Evolutionary conservation across 2,113 vertebrate species (phyloP).

Genomic region (Anhinga anhinga): DNA sequence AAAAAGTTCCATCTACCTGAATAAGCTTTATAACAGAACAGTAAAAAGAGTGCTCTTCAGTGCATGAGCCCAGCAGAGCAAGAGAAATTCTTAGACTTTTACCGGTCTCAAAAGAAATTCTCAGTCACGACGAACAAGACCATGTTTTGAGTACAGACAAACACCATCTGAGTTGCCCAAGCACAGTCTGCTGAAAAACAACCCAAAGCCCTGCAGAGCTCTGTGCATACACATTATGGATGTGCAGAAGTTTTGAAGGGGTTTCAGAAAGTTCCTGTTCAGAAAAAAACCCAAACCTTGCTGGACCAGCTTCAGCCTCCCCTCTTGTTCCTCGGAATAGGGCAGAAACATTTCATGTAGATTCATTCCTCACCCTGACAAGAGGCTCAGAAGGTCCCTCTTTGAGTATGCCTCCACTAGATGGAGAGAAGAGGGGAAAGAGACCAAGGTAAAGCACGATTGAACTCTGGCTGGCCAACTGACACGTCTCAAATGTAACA

Average conservation of each 20-base stretch:
- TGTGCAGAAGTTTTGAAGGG: neutral
- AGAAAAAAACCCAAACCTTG: rapidly evolving
- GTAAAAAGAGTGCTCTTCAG: neutral
- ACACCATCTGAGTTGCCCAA: neutral
- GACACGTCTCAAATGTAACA: neutral
- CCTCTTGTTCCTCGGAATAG: neutral
- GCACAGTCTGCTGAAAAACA: neutral
- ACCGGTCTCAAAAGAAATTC: neutral
- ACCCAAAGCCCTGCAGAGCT: neutral
- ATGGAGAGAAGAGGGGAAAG: neutral
- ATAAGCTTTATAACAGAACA: neutral
- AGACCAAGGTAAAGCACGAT: neutral
- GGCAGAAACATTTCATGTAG: neutral
- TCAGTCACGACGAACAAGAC: neutral
- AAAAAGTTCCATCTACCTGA: neutral
- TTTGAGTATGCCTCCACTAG: neutral
- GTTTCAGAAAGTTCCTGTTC: neutral
- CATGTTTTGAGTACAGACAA: neutral
- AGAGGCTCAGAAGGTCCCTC: neutral
- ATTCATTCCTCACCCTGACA: neutral
- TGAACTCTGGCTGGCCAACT: neutral
- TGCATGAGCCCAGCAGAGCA: neutral
- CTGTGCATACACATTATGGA: rapidly evolving
- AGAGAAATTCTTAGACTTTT: neutral
- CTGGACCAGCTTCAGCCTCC: neutral